Evolutionary conservation across 2,888 invertebrate species (phyloP).

Genomic region (Hydrotaea cyrtoneurina): DNA sequence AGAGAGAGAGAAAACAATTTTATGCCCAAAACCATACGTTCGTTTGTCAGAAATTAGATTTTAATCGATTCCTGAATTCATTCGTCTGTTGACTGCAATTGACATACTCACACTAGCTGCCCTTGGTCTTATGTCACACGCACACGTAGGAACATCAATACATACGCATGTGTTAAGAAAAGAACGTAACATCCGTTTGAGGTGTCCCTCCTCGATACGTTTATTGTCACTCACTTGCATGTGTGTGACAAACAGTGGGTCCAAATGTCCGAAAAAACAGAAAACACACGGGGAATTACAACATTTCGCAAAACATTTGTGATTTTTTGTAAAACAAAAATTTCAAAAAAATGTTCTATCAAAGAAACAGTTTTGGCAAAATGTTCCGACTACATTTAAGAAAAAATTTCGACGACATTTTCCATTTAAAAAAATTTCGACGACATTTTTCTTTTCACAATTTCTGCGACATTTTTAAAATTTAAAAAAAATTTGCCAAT

Average conservation of each 20-base stretch:
- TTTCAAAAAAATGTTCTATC: too few species aligned
- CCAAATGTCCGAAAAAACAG: neutral
- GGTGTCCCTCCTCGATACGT: constrained; percentile 28
- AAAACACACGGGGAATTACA: neutral
- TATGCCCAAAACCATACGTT: neutral
- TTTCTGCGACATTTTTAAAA: too few species aligned
- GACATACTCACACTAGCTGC: constrained; percentile 2
- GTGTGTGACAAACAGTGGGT: constrained; percentile 2
- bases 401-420: too few species aligned
- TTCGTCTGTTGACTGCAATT: constrained; percentile 3
- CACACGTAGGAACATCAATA: constrained; percentile 45
- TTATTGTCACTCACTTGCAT: neutral
- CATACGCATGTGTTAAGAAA: neutral
- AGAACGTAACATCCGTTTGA: constrained; percentile 54
- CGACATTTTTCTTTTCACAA: too few species aligned
- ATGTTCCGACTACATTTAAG: too few species aligned
- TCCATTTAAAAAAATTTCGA: too few species aligned
- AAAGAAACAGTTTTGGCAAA: too few species aligned
- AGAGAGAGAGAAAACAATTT: constrained; percentile 2
- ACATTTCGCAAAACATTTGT: neutral
- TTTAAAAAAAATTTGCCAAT: too few species aligned
- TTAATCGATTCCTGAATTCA: constrained; percentile 30
- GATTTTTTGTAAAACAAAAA: too few species aligned
- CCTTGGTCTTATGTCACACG: constrained; percentile 20
- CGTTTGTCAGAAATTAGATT: constrained; percentile 14